Base-by-base conservation (phyloP, 1,140 invertebrate genomes). In the Yoshiicerus persimilis region DNA sequence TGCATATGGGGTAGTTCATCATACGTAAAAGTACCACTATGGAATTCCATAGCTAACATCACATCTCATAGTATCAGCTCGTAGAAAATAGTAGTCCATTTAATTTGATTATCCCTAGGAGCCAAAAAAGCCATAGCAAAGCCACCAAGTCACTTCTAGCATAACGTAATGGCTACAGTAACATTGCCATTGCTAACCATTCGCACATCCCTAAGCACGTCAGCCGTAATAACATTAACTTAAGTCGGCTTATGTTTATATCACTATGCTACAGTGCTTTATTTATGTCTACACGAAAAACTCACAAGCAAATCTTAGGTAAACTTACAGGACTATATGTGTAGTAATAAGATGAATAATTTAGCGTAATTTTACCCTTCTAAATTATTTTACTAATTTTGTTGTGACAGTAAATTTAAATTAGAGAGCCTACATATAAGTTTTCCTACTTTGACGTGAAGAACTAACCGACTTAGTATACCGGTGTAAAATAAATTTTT, bases 81-180 rank as follows among this genome's bases (percentile, higher is more conserved):
- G 75, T 80, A 36, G 75, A 80, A 80, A 80, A 80, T 80, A 80
- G 75, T 80, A 80, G 75, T 34, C 75, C n/a, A 38, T 80, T 80
- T 80, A 80, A 80, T 80, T 80, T 80, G 75, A 80, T 80, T 80
- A 80, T 80, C 75, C 75, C 75, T 80, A 80, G 75, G 75, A 80
- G 75, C 75, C 75, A 80, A 80, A 80, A 80, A 80, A 80, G 75
- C 75, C 32, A 80, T 80, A 38, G 75, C 20, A 34, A 38, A 80
- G 34, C 75, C 75, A 80, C 75, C 75, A 80, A 80, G 75, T 80
- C 32, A 80, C 27, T 80, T 32, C 75, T 80, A 80, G 34, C 75
- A 80, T 80, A 80, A 80, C 75, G 32, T 80, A 80, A 80, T 80
- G 32, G 23, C 23, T 38, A 38, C 32, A 36, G 16, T 80, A 80